Percentiles rank a stretch among this genome's conserved stretches.
Evolutionary conservation across 2,797 vertebrate genomes (phyloP).

Genomic region (Monodelphis domestica): DNA sequence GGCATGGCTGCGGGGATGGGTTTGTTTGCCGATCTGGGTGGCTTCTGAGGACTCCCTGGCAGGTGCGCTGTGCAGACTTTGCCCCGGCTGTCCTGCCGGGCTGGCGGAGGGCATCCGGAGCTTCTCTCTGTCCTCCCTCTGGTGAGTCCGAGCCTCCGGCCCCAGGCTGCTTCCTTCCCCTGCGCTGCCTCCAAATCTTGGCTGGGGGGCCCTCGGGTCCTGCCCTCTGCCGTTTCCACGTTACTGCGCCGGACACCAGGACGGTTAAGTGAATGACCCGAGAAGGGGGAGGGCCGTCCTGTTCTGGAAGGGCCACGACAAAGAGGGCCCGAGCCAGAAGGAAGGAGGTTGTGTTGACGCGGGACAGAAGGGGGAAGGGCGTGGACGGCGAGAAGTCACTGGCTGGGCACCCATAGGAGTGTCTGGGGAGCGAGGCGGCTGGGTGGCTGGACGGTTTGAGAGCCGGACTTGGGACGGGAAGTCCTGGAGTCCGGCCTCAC

Average conservation of each 20-base stretch:
- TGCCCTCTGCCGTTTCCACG: neutral
- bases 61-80: neutral
- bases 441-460: neutral
- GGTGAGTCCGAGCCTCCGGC: constrained; percentile 49
- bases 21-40: neutral
- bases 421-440: neutral
- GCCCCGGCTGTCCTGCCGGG: neutral
- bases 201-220: too few species aligned
- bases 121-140: constrained; percentile 16
- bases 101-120: neutral
- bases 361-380: neutral
- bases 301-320: neutral
- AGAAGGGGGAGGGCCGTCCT: neutral
- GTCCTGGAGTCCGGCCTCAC: too few species aligned
- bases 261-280: too few species aligned
- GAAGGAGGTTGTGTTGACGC: neutral
- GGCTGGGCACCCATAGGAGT: too few species aligned
- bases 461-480: too few species aligned
- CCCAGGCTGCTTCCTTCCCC: constrained; percentile 72
- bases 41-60: neutral
- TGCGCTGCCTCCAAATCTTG: too few species aligned
- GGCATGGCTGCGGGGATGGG: neutral
- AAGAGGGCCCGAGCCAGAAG: neutral
- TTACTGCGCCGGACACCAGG: too few species aligned
- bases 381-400: neutral